A percentile compares a stretch with the other conserved stretches of the same genome.
These are phyloP conservation scores for Lithobates sylvaticus DNA, from an alignment of 2,797 vertebrate genomes.

Conservation along the genomic window DNA sequence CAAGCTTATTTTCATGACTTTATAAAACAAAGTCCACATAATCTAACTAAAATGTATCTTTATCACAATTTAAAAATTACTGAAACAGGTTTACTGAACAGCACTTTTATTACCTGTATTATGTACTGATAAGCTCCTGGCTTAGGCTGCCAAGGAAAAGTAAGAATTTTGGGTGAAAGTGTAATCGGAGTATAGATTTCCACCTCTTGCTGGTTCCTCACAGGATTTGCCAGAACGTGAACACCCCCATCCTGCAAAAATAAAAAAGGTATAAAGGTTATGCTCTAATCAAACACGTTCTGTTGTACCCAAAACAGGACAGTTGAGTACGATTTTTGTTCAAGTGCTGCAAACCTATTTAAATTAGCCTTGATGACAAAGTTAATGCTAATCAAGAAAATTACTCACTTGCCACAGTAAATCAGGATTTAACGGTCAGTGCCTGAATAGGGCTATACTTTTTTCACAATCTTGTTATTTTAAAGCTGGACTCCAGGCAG, in stretches of 20 bases:
- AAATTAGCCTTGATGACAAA: too few species aligned
- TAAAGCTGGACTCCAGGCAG: too few species aligned
- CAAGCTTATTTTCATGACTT: too few species aligned
- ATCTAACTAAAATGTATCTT: not conserved
- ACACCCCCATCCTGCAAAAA: slow-evolving; percentile 82
- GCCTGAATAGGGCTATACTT: too few species aligned
- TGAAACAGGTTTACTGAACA: not conserved
- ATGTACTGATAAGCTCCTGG: slow-evolving; percentile 90
- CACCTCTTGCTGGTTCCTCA: slow-evolving; percentile 92
- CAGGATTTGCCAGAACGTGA: slow-evolving; percentile 79
- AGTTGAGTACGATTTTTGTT: too few species aligned
- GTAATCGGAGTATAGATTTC: slow-evolving; percentile 92
- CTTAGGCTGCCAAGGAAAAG: slow-evolving; percentile 95
- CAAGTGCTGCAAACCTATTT: too few species aligned
- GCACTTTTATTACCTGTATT: slow-evolving; percentile 82
- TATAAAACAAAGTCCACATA: not conserved
- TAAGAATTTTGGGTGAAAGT: slow-evolving; percentile 88
- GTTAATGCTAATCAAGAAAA: too few species aligned
- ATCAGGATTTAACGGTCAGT: too few species aligned
- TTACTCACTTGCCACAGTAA: too few species aligned
- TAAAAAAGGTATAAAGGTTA: not conserved
- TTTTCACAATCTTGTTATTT: too few species aligned
- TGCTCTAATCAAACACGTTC: not conserved
- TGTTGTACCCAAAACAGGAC: not conserved
- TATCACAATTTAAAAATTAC: too few species aligned